Percentiles rank a stretch among this genome's conserved stretches.
phyloP scores from a whole-genome alignment of 2,888 invertebrate species.

The Panzeria rudis region DNA sequence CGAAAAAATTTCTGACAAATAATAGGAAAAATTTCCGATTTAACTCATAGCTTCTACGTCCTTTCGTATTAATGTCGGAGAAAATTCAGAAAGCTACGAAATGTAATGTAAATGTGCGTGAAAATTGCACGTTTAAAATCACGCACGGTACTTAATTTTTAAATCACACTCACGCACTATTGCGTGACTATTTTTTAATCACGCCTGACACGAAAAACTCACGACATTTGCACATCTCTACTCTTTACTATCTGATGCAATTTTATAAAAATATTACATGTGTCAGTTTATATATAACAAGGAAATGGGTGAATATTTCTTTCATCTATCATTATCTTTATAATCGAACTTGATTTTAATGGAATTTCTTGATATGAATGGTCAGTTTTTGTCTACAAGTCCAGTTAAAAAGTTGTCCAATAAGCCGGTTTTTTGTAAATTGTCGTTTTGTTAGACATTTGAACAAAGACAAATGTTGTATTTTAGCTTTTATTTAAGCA shows the following conservation, averaged over 20 bases:
- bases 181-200: no score
- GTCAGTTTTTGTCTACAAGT: neutral
- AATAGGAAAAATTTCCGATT: no score
- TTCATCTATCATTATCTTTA: constrained; percentile 18
- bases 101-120: no score
- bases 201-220: no score
- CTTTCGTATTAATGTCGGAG: no score
- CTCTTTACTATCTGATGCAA: constrained; percentile 58
- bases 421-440: neutral
- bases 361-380: constrained; percentile 22
- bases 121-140: no score
- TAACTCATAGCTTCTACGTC: no score
- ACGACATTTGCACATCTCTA: no score
- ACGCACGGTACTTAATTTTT: no score
- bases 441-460: neutral
- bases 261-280: constrained; percentile 38
- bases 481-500: neutral
- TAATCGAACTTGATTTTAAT: constrained; percentile 37
- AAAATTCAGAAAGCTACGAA: no score
- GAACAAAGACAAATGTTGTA: neutral
- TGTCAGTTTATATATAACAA: constrained; percentile 13
- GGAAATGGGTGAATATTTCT: constrained; percentile 42
- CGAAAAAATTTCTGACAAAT: no score
- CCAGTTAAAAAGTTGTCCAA: neutral
- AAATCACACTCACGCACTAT: no score